Conservation (phyloP, 2,113 vertebrate genomes). For the Malurus elegans region DNA sequence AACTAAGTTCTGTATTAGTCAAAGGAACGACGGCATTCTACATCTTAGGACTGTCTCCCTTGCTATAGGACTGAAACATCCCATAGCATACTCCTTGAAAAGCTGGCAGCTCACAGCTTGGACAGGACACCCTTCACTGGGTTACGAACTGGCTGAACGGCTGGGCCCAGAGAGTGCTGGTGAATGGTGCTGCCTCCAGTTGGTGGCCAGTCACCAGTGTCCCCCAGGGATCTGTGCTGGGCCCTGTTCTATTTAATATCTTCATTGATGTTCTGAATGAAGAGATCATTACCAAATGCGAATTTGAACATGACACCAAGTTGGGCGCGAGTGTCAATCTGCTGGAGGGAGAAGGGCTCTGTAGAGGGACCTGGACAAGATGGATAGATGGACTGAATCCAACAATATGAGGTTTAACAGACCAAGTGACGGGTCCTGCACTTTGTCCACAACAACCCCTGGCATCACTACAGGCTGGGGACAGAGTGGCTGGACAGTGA, state of each 20-base stretch:
- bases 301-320: not conserved
- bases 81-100: not conserved
- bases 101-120: accelerated
- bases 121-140: not conserved
- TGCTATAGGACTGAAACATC: not conserved
- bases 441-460: not conserved
- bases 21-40: not conserved
- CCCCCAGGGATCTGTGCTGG: no score
- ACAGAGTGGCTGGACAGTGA: not conserved
- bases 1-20: not conserved
- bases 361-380: not conserved
- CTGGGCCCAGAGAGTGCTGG: accelerated
- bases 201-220: not conserved
- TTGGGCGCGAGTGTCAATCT: accelerated
- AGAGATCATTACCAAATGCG: accelerated
- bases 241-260: not conserved
- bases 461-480: not conserved
- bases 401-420: accelerated
- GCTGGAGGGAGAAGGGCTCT: not conserved
- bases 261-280: not conserved
- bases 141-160: not conserved
- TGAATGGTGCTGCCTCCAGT: not conserved
- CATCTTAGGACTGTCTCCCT: not conserved
- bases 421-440: not conserved
- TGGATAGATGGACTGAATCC: not conserved